Base-by-base conservation (phyloP, 2,113 vertebrate species). In the Larimichthys crocea region DNA sequence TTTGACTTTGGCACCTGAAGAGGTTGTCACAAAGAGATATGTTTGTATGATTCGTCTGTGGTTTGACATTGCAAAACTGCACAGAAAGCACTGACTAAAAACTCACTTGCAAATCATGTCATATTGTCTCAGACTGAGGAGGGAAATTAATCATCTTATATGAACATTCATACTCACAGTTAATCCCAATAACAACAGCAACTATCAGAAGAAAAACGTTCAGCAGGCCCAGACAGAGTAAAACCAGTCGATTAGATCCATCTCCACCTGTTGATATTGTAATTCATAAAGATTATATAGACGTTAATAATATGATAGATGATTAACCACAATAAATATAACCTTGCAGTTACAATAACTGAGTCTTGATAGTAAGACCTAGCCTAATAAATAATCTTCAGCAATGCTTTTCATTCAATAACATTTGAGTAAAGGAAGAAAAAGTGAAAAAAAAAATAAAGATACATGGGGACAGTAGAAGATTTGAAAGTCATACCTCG, bases 161-260 rank as follows among this genome's bases (percentile, higher is more conserved):
- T 14, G 1, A 69, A 14, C 16, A 20, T 14, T 55, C 1, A 9
- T 74, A 93, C 90, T 93, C 69, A 93, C 91, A 91, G 20, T 85
- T 82, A 22, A 77, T 46, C 22, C 82, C 82, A 35, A 92, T 62
- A 62, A 60, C 88, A 57, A 91, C 48, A 26, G 90, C 84, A 66
- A 46, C 4, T 52, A 85, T 70, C 10, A 93, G 44, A 48, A 93
- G 69, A 26, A 73, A 22, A 10, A 46, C 49, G 7, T 92, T 88
- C 64, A 93, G 24, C 42, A 89, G 26, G 31, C 85, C 63, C 19
- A 91, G 85, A 53, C 67, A 74, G 50, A 88, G 56, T 15, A 84
- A 20, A 57, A 84, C 29, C 60, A 81, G 15, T 35, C 53, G 67
- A 50, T 84, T 42, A 1, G 31, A 40, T 40, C 60, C 60, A 40